phyloP scores from a whole-genome alignment of 2,113 vertebrate species.

The Bufo bufo region DNA sequence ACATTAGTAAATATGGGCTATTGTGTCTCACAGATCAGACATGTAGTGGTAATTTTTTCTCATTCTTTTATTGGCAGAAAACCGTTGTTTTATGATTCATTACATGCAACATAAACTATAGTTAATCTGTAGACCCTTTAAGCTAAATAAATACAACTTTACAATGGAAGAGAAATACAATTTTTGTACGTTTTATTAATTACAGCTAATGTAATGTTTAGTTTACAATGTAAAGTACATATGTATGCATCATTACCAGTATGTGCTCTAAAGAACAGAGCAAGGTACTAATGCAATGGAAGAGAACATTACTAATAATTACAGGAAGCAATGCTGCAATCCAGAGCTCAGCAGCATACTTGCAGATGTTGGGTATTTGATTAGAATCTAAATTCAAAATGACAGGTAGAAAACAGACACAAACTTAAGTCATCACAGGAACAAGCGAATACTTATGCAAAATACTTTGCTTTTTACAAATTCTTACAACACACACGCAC shows the following conservation, averaged over 20 bases:
- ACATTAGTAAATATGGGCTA: too few species aligned
- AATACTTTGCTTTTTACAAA: neutral
- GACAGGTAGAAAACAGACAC: slow-evolving; percentile 45
- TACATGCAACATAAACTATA: neutral
- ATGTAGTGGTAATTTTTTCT: neutral
- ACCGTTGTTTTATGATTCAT: neutral
- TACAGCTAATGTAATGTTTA: slow-evolving; percentile 1
- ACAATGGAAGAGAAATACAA: neutral
- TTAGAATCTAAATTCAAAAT: slow-evolving; percentile 10
- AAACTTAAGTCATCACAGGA: neutral
- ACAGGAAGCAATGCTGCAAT: slow-evolving; percentile 39
- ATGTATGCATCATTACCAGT: slow-evolving; percentile 3
- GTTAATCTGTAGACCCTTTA: neutral
- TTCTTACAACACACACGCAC: neutral
- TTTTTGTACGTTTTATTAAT: slow-evolving; percentile 9
- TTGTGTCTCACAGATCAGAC: neutral
- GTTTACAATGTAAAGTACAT: slow-evolving; percentile 7
- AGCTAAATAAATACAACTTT: neutral
- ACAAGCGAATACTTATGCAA: neutral
- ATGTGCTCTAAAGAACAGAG: slow-evolving; percentile 16
- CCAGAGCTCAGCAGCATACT: slow-evolving; percentile 14
- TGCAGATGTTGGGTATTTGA: slow-evolving; percentile 38
- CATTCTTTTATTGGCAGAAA: neutral
- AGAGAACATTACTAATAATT: slow-evolving; percentile 41
- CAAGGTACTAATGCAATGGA: slow-evolving; percentile 40